These are phyloP conservation scores for Diarsia dahlii DNA, from an alignment of 2,888 invertebrate species.

Conservation along the genomic window DNA sequence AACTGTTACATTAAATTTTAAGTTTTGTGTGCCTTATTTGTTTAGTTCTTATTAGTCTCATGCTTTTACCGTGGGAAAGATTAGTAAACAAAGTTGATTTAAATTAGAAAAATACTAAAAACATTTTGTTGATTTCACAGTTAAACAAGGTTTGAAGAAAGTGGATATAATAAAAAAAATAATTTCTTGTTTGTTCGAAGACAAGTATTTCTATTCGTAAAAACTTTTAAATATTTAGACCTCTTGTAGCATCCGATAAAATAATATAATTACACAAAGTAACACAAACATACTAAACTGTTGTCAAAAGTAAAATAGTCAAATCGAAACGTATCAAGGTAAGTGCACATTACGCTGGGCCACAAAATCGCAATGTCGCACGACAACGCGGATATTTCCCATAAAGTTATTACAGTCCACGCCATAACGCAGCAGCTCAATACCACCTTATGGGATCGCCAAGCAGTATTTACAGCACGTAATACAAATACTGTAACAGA, in stretches of 20 bases:
- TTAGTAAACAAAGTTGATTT: constrained; percentile 3
- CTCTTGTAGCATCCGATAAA: neutral
- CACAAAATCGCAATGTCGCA: constrained; percentile 30
- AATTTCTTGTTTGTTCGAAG: neutral
- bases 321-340: constrained; percentile 1
- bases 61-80: constrained; percentile 56
- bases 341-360: constrained; percentile 10
- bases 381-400: constrained; percentile 6
- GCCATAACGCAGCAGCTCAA: constrained; percentile 21
- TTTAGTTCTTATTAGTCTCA: constrained; percentile 71
- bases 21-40: constrained; percentile 83
- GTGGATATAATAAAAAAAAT: neutral
- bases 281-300: neutral
- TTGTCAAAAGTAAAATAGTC: neutral
- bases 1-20: constrained; percentile 51
- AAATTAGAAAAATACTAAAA: neutral
- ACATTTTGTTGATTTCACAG: constrained; percentile 4
- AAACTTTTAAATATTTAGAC: neutral
- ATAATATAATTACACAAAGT: neutral
- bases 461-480: constrained; percentile 21
- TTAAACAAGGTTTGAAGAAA: neutral
- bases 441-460: constrained; percentile 36
- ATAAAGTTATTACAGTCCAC: constrained; percentile 21
- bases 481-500: constrained; percentile 40
- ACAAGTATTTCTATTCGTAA: neutral